Conservation (phyloP, 2,113 vertebrate species). For the Protobothrops mucrosquamatus region DNA sequence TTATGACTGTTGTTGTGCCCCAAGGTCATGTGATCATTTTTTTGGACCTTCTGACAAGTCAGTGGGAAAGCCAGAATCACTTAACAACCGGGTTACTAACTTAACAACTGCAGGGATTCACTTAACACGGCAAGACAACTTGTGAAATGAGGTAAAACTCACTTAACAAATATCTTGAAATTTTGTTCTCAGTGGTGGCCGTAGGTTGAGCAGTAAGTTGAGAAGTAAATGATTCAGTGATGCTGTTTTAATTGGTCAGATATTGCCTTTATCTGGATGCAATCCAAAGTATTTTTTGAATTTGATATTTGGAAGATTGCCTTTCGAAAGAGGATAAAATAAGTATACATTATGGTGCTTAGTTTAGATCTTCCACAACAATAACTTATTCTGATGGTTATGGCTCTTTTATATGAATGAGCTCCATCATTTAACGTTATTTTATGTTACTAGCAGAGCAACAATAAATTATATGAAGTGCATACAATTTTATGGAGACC, state of each 20-base stretch:
- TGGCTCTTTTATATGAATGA: neutral
- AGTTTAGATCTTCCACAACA: neutral
- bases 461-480: neutral
- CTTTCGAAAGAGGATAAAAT: neutral
- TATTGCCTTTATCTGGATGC: neutral
- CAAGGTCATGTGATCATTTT: neutral
- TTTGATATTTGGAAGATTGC: neutral
- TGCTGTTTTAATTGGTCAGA: neutral
- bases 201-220: neutral
- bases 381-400: neutral
- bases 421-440: neutral
- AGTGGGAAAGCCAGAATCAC: neutral
- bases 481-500: neutral
- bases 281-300: neutral
- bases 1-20: neutral
- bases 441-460: neutral
- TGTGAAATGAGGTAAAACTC: neutral
- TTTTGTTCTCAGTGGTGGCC: neutral
- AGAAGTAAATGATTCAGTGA: neutral
- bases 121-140: neutral
- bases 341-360: neutral
- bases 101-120: neutral
- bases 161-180: neutral
- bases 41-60: neutral
- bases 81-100: no score